phyloP scores from a whole-genome alignment of 2,797 vertebrate species.

The Antrozous pallidus region DNA sequence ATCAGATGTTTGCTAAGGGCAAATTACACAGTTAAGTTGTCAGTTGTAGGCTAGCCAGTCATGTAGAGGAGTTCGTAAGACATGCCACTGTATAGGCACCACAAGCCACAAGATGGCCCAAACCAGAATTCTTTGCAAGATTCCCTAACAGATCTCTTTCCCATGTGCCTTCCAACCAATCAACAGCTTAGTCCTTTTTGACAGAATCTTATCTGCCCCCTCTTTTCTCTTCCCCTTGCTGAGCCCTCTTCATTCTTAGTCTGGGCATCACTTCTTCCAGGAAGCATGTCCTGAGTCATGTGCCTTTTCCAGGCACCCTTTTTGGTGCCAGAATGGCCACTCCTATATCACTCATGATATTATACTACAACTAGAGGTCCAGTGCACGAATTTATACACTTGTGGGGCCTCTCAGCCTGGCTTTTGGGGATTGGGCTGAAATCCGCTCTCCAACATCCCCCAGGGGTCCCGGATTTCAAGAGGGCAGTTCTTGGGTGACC shows the following conservation, averaged over 20 bases:
- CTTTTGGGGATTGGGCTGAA: no score
- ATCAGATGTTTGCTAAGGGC: background rate
- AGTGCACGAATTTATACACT: no score
- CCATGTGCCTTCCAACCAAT: background rate
- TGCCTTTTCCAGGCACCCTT: background rate
- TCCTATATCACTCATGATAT: background rate
- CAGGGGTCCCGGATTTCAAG: no score
- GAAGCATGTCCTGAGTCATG: background rate
- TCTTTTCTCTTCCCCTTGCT: background rate
- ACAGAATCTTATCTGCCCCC: background rate
- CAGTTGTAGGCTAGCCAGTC: background rate
- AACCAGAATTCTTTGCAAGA: background rate
- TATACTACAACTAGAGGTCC: background rate
- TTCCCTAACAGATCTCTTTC: background rate
- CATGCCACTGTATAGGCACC: background rate
- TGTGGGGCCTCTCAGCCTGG: no score
- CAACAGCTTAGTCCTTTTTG: background rate
- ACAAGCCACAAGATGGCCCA: rapidly evolving
- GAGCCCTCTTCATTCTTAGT: background rate
- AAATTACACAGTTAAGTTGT: background rate
- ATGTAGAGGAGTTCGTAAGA: background rate
- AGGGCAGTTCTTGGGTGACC: no score
- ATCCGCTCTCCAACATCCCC: no score
- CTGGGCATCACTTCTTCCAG: background rate
- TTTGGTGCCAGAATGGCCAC: background rate